A percentile compares a stretch with the other conserved stretches of the same genome.
phyloP scores from a whole-genome alignment of 2,888 invertebrate species.

The Phyllotreta striolata region DNA sequence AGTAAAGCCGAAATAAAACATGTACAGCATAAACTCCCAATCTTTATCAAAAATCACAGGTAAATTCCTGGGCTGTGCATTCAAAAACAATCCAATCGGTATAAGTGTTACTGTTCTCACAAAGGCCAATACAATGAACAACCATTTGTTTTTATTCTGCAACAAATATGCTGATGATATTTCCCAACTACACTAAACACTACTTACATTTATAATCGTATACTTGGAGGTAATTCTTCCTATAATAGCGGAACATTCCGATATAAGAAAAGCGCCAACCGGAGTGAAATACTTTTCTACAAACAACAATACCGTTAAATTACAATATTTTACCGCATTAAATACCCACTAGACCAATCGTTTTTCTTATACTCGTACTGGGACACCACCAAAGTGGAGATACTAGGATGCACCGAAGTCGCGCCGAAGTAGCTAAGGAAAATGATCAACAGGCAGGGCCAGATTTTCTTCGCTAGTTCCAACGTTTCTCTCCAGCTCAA shows the following conservation, averaged over 20 bases:
- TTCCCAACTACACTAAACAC: not conserved
- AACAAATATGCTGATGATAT: too few species aligned
- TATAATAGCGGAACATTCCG: not conserved
- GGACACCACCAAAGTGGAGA: slow-evolving; percentile 19
- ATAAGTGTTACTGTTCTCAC: too few species aligned
- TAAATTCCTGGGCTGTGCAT: too few species aligned
- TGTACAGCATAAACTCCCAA: too few species aligned
- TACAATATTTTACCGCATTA: too few species aligned
- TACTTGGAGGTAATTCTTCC: slow-evolving; percentile 1
- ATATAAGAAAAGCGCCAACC: not conserved
- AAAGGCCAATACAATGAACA: too few species aligned
- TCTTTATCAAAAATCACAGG: too few species aligned
- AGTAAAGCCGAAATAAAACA: too few species aligned
- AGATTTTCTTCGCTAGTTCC: slow-evolving; percentile 7
- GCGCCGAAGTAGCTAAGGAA: not conserved
- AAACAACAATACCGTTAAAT: slow-evolving; percentile 2
- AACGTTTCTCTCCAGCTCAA: slow-evolving; percentile 10
- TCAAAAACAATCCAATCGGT: too few species aligned
- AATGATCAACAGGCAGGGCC: slow-evolving; percentile 14
- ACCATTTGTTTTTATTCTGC: too few species aligned
- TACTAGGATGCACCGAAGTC: not conserved
- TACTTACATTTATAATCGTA: not conserved
- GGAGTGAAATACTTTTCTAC: slow-evolving; percentile 7
- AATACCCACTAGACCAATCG: slow-evolving; percentile 21
- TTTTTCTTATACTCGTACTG: slow-evolving; percentile 8